phyloP scores from a whole-genome alignment of 2,888 invertebrate species.

The Athrips mouffetella region DNA sequence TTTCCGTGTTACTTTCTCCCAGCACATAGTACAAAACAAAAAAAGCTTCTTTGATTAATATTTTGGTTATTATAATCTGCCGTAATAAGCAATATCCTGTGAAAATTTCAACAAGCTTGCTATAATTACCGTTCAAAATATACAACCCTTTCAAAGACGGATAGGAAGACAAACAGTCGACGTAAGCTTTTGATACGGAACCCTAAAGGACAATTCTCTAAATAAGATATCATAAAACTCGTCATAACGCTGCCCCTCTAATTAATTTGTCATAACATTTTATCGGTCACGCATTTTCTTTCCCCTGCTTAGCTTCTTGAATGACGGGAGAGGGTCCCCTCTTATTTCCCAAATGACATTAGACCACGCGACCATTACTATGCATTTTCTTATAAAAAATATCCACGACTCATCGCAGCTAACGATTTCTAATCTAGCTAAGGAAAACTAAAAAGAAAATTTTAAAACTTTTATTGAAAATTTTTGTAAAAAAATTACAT shows the following conservation, averaged over 20 bases:
- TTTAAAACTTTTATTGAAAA: conserved; percentile 56
- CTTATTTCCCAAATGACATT: conserved; percentile 31
- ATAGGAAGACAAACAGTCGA: no score
- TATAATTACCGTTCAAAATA: no score
- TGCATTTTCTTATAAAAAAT: conserved; percentile 35
- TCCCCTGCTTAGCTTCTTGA: conserved; percentile 44
- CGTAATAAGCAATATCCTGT: no score
- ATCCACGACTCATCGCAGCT: conserved; percentile 33
- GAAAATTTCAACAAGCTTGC: no score
- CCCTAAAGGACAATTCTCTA: not conserved
- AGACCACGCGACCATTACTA: conserved; percentile 46
- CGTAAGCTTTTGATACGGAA: no score
- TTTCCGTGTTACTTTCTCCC: no score
- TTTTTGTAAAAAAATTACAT: conserved; percentile 40
- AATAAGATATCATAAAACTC: not conserved
- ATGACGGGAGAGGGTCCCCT: conserved; percentile 14
- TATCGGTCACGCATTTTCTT: not conserved
- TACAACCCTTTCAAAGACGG: no score
- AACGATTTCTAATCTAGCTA: conserved; percentile 37
- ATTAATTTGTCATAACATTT: not conserved
- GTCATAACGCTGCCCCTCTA: not conserved
- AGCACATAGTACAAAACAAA: no score
- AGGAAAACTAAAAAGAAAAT: conserved; percentile 59
- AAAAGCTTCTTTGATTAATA: not conserved
- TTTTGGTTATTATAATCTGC: no score